phyloP scores from a whole-genome alignment of 1,140 invertebrate species.

The Globodera ellingtonae region DNA sequence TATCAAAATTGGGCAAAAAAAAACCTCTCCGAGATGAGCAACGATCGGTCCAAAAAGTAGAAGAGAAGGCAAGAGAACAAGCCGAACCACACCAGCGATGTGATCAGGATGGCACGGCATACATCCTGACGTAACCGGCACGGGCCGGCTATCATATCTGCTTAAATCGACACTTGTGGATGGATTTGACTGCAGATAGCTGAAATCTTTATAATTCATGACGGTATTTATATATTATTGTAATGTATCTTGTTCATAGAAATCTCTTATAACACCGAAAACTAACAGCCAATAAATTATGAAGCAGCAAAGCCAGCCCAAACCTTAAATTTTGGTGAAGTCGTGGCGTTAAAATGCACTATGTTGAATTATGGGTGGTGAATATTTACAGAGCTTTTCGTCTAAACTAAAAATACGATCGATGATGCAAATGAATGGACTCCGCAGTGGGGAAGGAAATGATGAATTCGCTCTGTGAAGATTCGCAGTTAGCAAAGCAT shows the following conservation, averaged over 20 bases:
- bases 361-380: neutral
- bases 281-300: too few species aligned
- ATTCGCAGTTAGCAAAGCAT: too few species aligned
- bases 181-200: neutral
- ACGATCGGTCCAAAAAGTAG: constrained; percentile 38
- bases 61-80: constrained; percentile 41
- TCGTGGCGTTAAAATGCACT: neutral
- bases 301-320: too few species aligned
- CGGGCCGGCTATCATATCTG: neutral
- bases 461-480: too few species aligned
- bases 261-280: too few species aligned
- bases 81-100: constrained; percentile 45
- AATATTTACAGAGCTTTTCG: neutral
- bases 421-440: neutral
- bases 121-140: constrained; percentile 20
- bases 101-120: constrained; percentile 40
- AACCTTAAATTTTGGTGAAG: neutral
- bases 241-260: too few species aligned
- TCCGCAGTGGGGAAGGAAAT: neutral
- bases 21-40: constrained; percentile 30
- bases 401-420: neutral
- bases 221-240: too few species aligned
- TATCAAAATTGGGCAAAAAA: constrained; percentile 1
- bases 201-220: too few species aligned
- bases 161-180: neutral